phyloP scores from a whole-genome alignment of 2,113 vertebrate genomes.

The Cacatua alba region DNA sequence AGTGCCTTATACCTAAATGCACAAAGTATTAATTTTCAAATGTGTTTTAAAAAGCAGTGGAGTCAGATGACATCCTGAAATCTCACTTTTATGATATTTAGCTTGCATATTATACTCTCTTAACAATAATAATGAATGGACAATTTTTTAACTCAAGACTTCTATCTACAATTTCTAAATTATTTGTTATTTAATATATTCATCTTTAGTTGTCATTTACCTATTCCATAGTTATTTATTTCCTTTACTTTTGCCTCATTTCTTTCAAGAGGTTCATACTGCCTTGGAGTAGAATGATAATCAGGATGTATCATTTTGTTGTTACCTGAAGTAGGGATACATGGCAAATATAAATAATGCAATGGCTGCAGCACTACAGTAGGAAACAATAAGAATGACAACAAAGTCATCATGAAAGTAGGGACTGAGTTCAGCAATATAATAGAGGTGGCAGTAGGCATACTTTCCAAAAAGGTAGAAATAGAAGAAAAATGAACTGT shows the following conservation, averaged over 20 bases:
- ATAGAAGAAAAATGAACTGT: background rate
- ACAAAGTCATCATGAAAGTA: background rate
- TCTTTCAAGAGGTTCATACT: background rate
- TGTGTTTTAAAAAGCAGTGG: background rate
- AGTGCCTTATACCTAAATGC: background rate
- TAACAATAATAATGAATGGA: background rate
- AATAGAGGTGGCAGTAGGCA: background rate
- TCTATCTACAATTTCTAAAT: background rate
- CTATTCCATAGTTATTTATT: background rate
- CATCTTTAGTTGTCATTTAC: background rate
- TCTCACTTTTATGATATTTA: background rate
- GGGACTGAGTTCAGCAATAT: background rate
- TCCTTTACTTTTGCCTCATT: background rate
- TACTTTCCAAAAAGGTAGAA: background rate
- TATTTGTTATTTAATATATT: background rate
- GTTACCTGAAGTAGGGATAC: background rate
- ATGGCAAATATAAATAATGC: slow-evolving; percentile 30
- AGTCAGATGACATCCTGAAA: background rate
- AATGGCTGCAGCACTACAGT: background rate
- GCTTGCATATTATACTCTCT: background rate
- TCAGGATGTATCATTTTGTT: background rate
- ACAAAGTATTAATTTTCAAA: background rate
- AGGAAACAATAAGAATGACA: background rate
- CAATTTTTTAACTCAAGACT: background rate
- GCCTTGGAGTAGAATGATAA: slow-evolving; percentile 22